phyloP scores from a whole-genome alignment of 2,113 vertebrate genomes.

The Onychostruthus taczanowskii region DNA sequence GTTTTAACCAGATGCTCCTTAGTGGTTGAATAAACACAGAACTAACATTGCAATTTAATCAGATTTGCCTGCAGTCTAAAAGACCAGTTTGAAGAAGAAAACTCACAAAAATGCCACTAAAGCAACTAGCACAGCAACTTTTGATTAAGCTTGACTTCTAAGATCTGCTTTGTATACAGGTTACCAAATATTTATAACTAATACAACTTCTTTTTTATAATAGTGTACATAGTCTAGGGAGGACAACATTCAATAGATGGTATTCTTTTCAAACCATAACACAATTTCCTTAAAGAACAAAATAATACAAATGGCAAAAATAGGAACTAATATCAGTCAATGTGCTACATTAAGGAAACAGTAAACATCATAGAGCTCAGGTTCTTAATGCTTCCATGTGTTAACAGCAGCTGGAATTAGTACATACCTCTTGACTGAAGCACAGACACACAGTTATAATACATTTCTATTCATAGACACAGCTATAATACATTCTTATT shows the following conservation, averaged over 20 bases:
- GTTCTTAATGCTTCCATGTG: neutral
- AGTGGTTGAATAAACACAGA: neutral
- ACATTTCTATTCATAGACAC: neutral
- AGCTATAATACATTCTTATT: neutral
- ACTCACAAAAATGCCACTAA: neutral
- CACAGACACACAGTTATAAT: neutral
- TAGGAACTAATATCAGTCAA: neutral
- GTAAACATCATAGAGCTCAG: neutral
- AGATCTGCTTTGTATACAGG: neutral
- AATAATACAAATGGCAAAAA: neutral
- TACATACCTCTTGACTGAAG: neutral
- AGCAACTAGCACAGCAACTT: neutral
- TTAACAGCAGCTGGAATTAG: neutral
- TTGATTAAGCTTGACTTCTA: neutral
- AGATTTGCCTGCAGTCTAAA: neutral
- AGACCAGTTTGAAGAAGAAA: neutral
- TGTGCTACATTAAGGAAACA: neutral
- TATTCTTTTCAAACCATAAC: neutral
- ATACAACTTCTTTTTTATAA: neutral
- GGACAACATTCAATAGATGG: neutral
- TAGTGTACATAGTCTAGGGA: neutral
- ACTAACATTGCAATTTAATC: neutral
- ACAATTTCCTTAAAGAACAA: neutral
- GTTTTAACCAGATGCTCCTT: neutral
- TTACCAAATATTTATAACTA: neutral